Base-by-base conservation (phyloP, 2,888 invertebrate species). In the Drosophila monieri region DNA sequence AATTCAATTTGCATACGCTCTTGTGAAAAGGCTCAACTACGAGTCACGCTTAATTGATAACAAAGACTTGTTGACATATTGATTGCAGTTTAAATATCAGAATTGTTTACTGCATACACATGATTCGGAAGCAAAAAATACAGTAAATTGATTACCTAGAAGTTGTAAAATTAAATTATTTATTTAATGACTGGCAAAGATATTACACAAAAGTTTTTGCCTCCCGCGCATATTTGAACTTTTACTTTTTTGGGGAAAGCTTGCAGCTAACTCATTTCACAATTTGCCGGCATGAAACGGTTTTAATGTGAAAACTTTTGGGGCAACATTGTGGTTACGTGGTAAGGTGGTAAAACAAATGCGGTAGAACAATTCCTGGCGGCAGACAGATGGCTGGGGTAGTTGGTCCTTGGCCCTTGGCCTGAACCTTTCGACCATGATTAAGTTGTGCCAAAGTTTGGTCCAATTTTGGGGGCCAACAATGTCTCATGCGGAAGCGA, bases 261-360 rank as follows among this genome's bases (percentile, higher is more conserved):
- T 6, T 2, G 67, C 64, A 46, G 66, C 64, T 64, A 64, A 64
- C 64, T 64, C 64, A 64, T 64, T 64, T 64, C 68, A 64, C 74
- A 81, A 85, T 81, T 85, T 85, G 66, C 66, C 58, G 70, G 76
- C 78, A 52, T 73, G 88, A 85, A 81, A 87, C 58, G 85, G 64
- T 87, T 80, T 81, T 81, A 81, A 81, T 81, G 81, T 74, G 80
- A 87, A 81, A 81, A 81, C 80, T 81, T 81, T 72, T 72, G 43
- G 56, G 53, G 56, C 73, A 56, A 70, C 70, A 73, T 73, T 73
- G 73, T 56, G 66, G 57, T 39, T 46, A 69, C 67, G 77, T 55
- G 73, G 74, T 78, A 84, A 78, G 87, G 43, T 43, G 43, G 35
- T 39, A 46, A 47, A 64, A 64, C 60, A 61, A 78, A 67, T 71